These are phyloP conservation scores for Phalangium opilio DNA, from an alignment of 2,888 invertebrate genomes.

Conservation along the genomic window DNA sequence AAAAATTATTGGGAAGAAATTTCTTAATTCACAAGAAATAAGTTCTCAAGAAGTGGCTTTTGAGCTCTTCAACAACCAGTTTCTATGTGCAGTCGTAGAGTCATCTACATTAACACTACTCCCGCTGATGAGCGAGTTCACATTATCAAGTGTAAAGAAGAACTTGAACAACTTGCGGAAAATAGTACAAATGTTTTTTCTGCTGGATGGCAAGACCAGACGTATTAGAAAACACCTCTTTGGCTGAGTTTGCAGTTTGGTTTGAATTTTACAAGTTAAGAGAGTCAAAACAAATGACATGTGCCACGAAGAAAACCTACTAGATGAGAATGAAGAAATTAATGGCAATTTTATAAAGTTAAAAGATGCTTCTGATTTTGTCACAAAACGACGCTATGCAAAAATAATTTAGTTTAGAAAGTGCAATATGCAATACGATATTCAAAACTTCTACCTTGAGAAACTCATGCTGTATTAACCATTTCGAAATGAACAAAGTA, in stretches of 20 bases:
- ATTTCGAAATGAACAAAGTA: constrained; percentile 23
- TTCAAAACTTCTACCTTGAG: constrained; percentile 23
- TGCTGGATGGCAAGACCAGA: too few species aligned
- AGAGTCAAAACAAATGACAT: too few species aligned
- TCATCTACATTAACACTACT: constrained; percentile 20
- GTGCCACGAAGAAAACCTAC: too few species aligned
- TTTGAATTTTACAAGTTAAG: too few species aligned
- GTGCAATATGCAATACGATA: constrained; percentile 16
- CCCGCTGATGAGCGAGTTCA: constrained; percentile 21
- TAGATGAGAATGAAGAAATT: too few species aligned
- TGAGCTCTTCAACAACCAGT: constrained; percentile 20
- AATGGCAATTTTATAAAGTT: too few species aligned
- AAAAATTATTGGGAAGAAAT: constrained; percentile 19
- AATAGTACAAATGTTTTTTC: background rate
- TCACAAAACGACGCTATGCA: background rate
- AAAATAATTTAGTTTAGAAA: constrained; percentile 16
- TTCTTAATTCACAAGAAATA: constrained; percentile 22
- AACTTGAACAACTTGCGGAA: background rate
- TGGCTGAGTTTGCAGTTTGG: too few species aligned
- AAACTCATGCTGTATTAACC: constrained; percentile 24
- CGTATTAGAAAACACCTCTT: too few species aligned
- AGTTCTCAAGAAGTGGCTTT: constrained; percentile 24
- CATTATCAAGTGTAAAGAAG: constrained; percentile 21
- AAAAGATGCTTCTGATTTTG: too few species aligned
- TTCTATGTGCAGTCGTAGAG: constrained; percentile 13